Percentiles rank a stretch among this genome's conserved stretches.
Evolutionary conservation across 2,888 invertebrate genomes (phyloP).

Genomic region (Cephus sareptanus): DNA sequence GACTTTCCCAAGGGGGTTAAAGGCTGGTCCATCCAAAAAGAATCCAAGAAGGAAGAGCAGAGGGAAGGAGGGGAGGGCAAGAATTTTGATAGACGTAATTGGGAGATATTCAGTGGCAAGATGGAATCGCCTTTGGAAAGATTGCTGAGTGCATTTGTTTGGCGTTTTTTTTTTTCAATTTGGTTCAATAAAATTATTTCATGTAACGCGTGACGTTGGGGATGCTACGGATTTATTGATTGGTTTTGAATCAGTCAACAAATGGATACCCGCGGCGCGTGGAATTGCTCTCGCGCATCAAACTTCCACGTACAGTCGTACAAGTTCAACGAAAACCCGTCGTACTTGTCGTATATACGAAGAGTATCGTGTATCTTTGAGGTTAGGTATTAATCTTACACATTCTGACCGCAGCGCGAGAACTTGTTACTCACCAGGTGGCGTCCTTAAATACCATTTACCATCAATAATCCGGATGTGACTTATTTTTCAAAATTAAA

Average conservation of each 20-base stretch:
- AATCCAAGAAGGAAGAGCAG: background rate
- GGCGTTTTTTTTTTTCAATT: background rate
- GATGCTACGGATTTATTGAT: background rate
- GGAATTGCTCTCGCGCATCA: background rate
- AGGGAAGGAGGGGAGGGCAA: background rate
- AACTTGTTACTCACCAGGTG: constrained; percentile 3
- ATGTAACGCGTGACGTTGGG: background rate
- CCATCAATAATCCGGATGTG: background rate
- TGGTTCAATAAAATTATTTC: background rate
- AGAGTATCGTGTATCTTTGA: background rate
- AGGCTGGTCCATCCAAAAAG: background rate
- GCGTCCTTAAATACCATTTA: background rate
- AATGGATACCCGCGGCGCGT: background rate
- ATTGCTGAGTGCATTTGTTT: too few relatives aligned
- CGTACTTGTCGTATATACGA: background rate
- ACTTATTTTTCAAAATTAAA: background rate
- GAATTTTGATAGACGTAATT: background rate
- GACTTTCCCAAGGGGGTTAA: background rate
- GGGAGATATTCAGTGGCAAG: background rate
- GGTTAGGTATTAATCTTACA: background rate
- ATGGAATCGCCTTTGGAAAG: background rate
- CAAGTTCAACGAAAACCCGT: background rate
- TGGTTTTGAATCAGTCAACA: background rate
- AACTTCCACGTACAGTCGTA: background rate
- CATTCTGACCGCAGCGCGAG: background rate